Conservation (phyloP, 2,797 vertebrate species). For the Hydrocynus forskahlii region DNA sequence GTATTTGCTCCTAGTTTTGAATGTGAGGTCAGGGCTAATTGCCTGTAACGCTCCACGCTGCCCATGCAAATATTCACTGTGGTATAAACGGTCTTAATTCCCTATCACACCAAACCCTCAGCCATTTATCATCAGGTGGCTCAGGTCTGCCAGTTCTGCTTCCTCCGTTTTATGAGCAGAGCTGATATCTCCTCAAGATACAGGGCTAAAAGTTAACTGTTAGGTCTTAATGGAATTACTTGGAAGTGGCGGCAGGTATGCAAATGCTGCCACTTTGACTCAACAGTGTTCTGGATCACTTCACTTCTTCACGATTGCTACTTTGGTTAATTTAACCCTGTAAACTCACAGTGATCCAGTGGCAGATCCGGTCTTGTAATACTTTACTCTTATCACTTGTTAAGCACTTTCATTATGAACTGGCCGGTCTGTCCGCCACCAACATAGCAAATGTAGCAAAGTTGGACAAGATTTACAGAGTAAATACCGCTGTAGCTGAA, state of each 20-base stretch:
- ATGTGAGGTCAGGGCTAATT: conserved; percentile 8
- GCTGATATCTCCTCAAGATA: conserved; percentile 46
- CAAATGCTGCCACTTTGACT: conserved; percentile 55
- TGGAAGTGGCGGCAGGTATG: conserved; percentile 56
- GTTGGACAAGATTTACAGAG: too few species aligned
- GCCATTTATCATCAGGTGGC: background rate
- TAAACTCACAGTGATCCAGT: background rate
- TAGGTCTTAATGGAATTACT: conserved; percentile 46
- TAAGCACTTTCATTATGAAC: background rate
- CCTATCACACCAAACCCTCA: conserved; percentile 38
- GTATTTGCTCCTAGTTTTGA: conserved; percentile 23
- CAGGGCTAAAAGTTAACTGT: conserved; percentile 48
- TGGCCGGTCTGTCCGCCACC: too few species aligned
- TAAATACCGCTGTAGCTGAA: too few species aligned
- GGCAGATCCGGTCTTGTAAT: background rate
- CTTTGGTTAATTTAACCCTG: conserved; percentile 34
- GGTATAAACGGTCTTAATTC: conserved; percentile 30
- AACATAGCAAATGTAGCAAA: too few species aligned
- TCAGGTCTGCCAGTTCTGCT: background rate
- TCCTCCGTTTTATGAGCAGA: conserved; percentile 38
- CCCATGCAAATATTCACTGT: conserved; percentile 44
- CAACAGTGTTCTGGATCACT: conserved; percentile 25
- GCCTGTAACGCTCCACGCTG: background rate
- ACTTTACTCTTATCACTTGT: background rate
- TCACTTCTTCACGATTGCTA: conserved; percentile 10